A percentile compares a stretch with the other conserved stretches of the same genome.
Evolutionary conservation across 2,113 vertebrate species (phyloP).

Genomic region (Periophthalmus modestus): DNA sequence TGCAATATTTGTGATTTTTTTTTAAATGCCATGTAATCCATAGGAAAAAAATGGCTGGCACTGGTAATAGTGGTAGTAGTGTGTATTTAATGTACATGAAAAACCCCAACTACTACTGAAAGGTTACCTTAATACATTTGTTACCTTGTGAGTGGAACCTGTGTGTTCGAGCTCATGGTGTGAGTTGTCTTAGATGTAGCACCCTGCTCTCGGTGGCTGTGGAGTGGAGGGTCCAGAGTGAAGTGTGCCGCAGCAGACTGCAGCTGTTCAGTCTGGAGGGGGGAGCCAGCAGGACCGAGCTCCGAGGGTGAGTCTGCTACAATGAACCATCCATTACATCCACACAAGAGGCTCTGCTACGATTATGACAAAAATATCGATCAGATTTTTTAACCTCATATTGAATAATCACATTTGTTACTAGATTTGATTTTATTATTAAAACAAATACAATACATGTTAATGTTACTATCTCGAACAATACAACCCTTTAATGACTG

Average conservation of each 20-base stretch:
- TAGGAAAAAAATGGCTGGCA: no score
- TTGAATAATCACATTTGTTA: no score
- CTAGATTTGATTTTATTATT: no score
- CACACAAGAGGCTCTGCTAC: constrained; percentile 3
- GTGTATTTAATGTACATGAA: neutral
- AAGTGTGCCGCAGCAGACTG: constrained; percentile 61
- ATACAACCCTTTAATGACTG: no score
- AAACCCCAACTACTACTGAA: neutral
- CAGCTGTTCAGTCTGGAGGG: constrained; percentile 76
- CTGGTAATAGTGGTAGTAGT: no score
- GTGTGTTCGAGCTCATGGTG: neutral
- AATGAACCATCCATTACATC: constrained; percentile 16
- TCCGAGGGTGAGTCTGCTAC: constrained; percentile 51
- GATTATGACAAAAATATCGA: neutral
- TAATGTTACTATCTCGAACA: no score
- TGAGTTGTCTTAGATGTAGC: constrained; percentile 45
- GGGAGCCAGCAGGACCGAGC: constrained; percentile 54
- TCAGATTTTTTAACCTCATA: no score
- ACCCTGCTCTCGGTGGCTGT: constrained; percentile 74
- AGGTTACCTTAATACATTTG: neutral
- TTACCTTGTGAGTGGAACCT: neutral
- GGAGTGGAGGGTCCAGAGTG: constrained; percentile 61
- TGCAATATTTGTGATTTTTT: no score
- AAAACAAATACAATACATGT: no score
- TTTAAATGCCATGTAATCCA: no score